Evolutionary conservation across 2,888 invertebrate genomes (phyloP).

Genomic region (Melipona bicolor): DNA sequence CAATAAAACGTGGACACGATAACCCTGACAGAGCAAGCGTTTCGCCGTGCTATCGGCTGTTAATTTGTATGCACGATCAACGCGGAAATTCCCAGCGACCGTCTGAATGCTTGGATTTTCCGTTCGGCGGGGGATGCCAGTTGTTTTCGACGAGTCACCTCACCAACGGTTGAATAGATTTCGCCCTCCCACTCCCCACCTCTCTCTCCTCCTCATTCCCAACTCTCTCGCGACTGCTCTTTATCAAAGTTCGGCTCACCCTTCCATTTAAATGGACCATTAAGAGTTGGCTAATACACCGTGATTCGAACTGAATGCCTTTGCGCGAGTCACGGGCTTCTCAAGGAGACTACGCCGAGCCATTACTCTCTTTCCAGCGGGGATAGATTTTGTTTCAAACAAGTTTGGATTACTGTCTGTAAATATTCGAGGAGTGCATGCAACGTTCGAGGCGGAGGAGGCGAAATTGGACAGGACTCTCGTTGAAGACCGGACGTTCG

Average conservation of each 20-base stretch:
- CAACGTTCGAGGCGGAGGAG: too few relatives aligned
- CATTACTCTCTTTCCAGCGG: not conserved
- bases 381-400: not conserved
- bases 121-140: not conserved
- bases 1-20: constrained; percentile 24
- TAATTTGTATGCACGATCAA: constrained; percentile 31
- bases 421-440: not conserved
- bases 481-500: too few relatives aligned
- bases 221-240: constrained; percentile 10
- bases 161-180: constrained; percentile 3
- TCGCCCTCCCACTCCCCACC: not conserved
- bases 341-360: not conserved
- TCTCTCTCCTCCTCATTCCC: too few relatives aligned
- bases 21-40: not conserved
- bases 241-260: constrained; percentile 13
- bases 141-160: constrained; percentile 19
- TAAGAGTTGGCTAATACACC: not conserved
- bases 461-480: too few relatives aligned
- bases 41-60: constrained; percentile 18
- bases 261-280: not conserved
- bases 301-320: not conserved
- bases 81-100: constrained; percentile 15
- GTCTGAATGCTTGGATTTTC: constrained; percentile 28
- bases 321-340: not conserved
- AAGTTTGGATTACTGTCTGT: not conserved